Percentiles rank a stretch among this genome's conserved stretches.
Evolutionary conservation across 2,797 vertebrate genomes (phyloP).

Genomic region (Crenuchus spilurus): DNA sequence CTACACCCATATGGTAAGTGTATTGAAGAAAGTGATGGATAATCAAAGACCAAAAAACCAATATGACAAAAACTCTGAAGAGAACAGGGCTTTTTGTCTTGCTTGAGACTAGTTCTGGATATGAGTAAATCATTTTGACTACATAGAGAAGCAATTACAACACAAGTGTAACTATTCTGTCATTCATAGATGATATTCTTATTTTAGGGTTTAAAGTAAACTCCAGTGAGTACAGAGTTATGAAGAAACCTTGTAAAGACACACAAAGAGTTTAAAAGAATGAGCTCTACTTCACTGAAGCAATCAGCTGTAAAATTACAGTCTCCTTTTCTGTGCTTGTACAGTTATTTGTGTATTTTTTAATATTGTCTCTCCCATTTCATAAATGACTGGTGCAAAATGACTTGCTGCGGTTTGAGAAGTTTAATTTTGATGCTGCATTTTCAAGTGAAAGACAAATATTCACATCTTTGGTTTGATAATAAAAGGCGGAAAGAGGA

Average conservation of each 20-base stretch:
- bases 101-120: neutral
- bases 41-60: too few relatives aligned
- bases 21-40: too few relatives aligned
- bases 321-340: neutral
- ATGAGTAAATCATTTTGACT: neutral
- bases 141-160: neutral
- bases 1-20: too few relatives aligned
- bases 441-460: conserved; percentile 16
- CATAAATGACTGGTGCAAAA: neutral
- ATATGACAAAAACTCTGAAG: too few relatives aligned
- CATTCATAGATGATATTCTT: neutral
- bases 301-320: neutral
- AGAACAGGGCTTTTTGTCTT: too few relatives aligned
- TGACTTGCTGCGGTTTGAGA: conserved; percentile 9
- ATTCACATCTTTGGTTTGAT: neutral
- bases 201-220: conserved; percentile 2
- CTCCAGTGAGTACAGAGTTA: neutral
- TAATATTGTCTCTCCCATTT: neutral
- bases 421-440: conserved; percentile 2
- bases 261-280: neutral
- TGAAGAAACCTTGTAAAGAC: neutral
- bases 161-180: neutral
- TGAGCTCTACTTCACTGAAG: neutral
- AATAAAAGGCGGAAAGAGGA: neutral
- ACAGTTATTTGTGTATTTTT: neutral